These are phyloP conservation scores for Melanotaenia nigrans DNA, from an alignment of 2,797 vertebrate genomes.

Conservation along the genomic window DNA sequence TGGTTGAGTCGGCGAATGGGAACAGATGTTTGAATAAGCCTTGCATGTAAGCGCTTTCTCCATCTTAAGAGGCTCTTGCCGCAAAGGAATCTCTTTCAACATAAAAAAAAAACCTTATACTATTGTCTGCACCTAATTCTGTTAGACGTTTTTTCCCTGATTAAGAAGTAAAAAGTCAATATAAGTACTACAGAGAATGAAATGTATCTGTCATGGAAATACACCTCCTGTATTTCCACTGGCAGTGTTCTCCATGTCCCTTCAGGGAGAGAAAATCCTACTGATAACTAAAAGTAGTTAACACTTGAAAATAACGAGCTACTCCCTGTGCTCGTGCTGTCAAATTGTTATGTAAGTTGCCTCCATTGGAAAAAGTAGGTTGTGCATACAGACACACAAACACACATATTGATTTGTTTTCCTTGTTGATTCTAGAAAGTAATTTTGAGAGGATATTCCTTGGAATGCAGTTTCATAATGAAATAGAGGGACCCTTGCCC, in stretches of 20 bases:
- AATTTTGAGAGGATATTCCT: slow-evolving; percentile 63
- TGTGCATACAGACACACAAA: not conserved
- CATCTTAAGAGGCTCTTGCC: slow-evolving; percentile 56
- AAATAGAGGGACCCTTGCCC: slow-evolving; percentile 37
- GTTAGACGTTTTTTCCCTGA: slow-evolving; percentile 49
- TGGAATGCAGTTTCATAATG: slow-evolving; percentile 67
- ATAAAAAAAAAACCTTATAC: slow-evolving; percentile 39
- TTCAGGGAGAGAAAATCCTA: slow-evolving; percentile 58
- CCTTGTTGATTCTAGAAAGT: slow-evolving; percentile 44
- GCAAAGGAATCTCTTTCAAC: slow-evolving; percentile 72
- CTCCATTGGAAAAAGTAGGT: slow-evolving; percentile 4
- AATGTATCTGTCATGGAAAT: slow-evolving; percentile 69
- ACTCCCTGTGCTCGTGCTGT: slow-evolving; percentile 24
- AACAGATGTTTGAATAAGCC: slow-evolving; percentile 74
- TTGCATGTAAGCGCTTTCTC: slow-evolving; percentile 75
- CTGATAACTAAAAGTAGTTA: slow-evolving; percentile 62
- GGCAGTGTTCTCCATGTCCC: slow-evolving; percentile 50
- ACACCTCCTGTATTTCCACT: slow-evolving; percentile 48
- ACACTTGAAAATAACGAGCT: slow-evolving; percentile 61
- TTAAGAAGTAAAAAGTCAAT: slow-evolving; percentile 69
- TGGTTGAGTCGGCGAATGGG: slow-evolving; percentile 64
- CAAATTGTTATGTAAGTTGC: slow-evolving; percentile 11
- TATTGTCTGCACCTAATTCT: slow-evolving; percentile 56
- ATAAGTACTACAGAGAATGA: slow-evolving; percentile 39
- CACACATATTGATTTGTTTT: slow-evolving; percentile 23